phyloP scores from a whole-genome alignment of 2,888 invertebrate species.

The Nipponacmea schrenckii region DNA sequence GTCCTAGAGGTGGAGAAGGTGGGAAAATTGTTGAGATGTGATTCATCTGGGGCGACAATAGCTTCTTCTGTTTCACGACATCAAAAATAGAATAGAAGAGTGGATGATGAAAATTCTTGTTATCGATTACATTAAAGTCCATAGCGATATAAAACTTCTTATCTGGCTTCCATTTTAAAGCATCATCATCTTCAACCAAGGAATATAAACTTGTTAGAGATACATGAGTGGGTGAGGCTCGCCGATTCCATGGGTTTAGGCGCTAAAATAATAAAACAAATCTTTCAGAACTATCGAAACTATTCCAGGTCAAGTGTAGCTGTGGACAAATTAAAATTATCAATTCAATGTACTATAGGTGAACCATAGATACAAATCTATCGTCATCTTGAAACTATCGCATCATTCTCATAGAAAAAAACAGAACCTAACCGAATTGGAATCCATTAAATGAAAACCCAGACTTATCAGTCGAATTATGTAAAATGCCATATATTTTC shows the following conservation, averaged over 20 bases:
- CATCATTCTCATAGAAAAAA: too few species aligned
- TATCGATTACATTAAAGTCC: constrained; percentile 87
- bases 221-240: constrained; percentile 69
- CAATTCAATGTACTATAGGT: too few species aligned
- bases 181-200: constrained; percentile 71
- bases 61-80: constrained; percentile 73
- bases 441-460: too few species aligned
- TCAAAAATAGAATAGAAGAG: constrained; percentile 68
- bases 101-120: constrained; percentile 81
- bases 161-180: constrained; percentile 71
- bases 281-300: background rate
- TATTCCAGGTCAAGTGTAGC: background rate
- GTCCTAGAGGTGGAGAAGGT: constrained; percentile 78
- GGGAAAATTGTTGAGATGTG: constrained; percentile 83
- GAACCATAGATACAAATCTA: too few species aligned
- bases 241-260: constrained; percentile 83
- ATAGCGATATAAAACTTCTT: constrained; percentile 86
- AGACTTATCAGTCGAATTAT: too few species aligned
- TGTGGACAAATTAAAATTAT: background rate
- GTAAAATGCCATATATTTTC: too few species aligned
- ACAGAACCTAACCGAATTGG: too few species aligned
- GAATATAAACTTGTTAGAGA: constrained; percentile 56
- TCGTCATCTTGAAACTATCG: too few species aligned
- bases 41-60: constrained; percentile 85
- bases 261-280: constrained; percentile 29